Conservation (phyloP, 2,113 vertebrate genomes). For the Lagenorhynchus albirostris region DNA sequence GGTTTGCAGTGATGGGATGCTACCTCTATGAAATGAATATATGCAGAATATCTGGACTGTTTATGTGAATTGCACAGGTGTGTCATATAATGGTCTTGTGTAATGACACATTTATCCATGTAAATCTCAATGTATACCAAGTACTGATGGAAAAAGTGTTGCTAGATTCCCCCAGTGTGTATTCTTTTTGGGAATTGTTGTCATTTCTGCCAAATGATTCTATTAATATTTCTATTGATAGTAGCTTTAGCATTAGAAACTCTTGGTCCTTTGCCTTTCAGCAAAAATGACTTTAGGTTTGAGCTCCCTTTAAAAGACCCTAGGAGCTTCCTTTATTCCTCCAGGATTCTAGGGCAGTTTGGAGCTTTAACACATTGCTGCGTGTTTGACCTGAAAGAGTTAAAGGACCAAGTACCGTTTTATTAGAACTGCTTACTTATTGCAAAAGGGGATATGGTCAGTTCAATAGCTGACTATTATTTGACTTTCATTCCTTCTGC, state of each 20-base stretch:
- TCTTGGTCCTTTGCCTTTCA: background rate
- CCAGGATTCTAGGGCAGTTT: background rate
- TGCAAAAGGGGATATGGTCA: background rate
- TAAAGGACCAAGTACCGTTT: background rate
- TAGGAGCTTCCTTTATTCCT: background rate
- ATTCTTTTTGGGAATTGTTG: background rate
- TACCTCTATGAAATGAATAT: background rate
- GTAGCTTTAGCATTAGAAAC: background rate
- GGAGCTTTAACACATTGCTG: background rate
- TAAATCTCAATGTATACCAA: background rate
- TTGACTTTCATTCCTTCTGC: conserved; percentile 8
- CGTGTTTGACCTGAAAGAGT: background rate
- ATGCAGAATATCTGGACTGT: background rate
- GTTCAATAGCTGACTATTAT: background rate
- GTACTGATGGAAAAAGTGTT: background rate
- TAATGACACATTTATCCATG: background rate
- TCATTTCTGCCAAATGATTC: background rate
- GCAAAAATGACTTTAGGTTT: background rate
- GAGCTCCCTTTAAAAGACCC: background rate
- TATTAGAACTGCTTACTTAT: background rate
- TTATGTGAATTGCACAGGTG: background rate
- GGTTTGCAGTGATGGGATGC: background rate
- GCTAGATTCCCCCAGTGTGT: background rate
- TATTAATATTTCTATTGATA: background rate
- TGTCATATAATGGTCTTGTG: background rate